Evolutionary conservation across 1,140 invertebrate genomes (phyloP).

Genomic region (Heliconius hewitsoni): DNA sequence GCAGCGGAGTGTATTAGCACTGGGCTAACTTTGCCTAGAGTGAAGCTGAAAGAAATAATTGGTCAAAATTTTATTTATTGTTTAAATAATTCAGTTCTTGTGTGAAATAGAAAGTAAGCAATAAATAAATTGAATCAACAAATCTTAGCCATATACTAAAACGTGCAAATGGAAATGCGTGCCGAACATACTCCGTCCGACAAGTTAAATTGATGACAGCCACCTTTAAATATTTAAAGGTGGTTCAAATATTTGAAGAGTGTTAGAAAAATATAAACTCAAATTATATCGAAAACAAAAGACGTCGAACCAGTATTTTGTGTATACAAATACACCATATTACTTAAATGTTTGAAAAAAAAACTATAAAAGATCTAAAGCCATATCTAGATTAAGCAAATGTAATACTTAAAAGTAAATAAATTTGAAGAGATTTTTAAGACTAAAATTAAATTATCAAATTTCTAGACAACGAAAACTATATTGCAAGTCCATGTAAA

Average conservation of each 20-base stretch:
- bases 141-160: slow-evolving; percentile 27
- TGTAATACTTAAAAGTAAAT: not conserved
- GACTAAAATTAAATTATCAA: not conserved
- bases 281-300: slow-evolving; percentile 14
- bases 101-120: slow-evolving; percentile 25
- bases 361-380: not conserved
- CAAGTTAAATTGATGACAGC: slow-evolving; percentile 34
- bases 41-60: no score
- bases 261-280: slow-evolving; percentile 21
- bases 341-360: not conserved
- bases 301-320: not conserved
- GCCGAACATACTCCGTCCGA: slow-evolving; percentile 16
- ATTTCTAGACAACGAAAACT: not conserved
- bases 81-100: not conserved
- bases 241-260: slow-evolving; percentile 24
- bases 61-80: not conserved
- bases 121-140: slow-evolving; percentile 22
- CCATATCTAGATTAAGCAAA: not conserved
- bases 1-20: no score
- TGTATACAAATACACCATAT: not conserved
- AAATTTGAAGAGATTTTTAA: no score
- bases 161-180: slow-evolving; percentile 33
- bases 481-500: not conserved
- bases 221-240: slow-evolving; percentile 26
- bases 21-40: no score